These are phyloP conservation scores for Gorsachius goisagi DNA, from an alignment of 2,113 vertebrate genomes.

Conservation along the genomic window DNA sequence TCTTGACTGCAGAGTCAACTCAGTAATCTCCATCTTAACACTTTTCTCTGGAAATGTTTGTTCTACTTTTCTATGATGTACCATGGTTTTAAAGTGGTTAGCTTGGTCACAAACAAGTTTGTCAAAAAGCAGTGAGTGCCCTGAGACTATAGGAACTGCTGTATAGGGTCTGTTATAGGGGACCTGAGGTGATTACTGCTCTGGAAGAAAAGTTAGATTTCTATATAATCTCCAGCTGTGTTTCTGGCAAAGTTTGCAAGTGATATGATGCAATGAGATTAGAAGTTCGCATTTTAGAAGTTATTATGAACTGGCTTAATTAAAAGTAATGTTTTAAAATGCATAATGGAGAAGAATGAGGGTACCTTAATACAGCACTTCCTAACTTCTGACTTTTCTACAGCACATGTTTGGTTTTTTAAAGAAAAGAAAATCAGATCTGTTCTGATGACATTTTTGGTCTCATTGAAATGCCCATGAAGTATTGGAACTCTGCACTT, in stretches of 20 bases:
- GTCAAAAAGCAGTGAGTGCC: neutral
- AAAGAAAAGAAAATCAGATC: neutral
- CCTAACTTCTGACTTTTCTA: neutral
- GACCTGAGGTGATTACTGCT: neutral
- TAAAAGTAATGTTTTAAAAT: neutral
- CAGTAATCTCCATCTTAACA: neutral
- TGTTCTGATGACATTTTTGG: neutral
- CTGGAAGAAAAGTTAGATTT: neutral
- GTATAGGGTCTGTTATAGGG: neutral
- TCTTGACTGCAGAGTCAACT: neutral
- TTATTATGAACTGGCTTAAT: neutral
- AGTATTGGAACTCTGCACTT: neutral
- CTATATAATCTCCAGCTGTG: neutral
- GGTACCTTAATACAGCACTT: rapidly evolving
- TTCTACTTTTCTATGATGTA: neutral
- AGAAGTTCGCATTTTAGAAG: neutral
- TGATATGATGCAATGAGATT: rapidly evolving
- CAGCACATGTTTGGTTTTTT: neutral
- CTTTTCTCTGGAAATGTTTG: neutral
- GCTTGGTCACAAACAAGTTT: neutral
- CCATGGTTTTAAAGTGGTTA: neutral
- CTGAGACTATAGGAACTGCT: too few relatives aligned
- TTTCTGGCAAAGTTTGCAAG: neutral
- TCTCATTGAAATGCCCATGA: neutral
- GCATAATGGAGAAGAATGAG: neutral